Base-by-base conservation (phyloP, 1,140 invertebrate genomes). In the Drosophila cardini region DNA sequence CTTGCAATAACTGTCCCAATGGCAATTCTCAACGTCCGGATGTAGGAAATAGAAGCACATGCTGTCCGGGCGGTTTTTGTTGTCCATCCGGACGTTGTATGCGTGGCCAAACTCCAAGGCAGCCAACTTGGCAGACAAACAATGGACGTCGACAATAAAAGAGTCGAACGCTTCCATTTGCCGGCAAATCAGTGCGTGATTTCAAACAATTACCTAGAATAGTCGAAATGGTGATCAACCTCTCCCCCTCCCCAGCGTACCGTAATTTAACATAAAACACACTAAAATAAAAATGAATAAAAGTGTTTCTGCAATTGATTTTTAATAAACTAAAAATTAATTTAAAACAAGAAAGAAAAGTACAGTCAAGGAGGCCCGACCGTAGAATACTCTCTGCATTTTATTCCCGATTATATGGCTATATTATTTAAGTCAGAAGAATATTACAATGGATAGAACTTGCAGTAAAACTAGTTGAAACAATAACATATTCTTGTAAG, bases 81-180 rank as follows among this genome's bases (percentile, higher is more conserved):
- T 85, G 74, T 45, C 62, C 62, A 11, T 63, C 70, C 11, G 70
- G 78, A n/a, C 36, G 15, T 2, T 75, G 82, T 21, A 15, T 42
- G 21, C 15, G 40, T 8, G 42, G 36, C 0, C 26, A 45, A n/a
- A 2, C 30, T 5, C 2, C 7, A 8, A 34, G 62, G 45, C 78
- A 52, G 38, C 38, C 38, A 40, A 11, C 38, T n/a, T 40, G 38
- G 38, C 15, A 55, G 7, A 2, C 16, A 1, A 43, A 56, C 43
- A 64, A 65, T 67, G 68, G 81, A 71, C 73, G 56, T 38, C 53
- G 52, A 55, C 67, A 72, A 4, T 56, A 50, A 84, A 26, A 65
- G 52, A 72, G 62, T 36, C 58, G 7, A 34, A 50, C 58, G 62
- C 15, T 42, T 56, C 38, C 48, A 52, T 48, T 11, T 42, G n/a